These are phyloP conservation scores for Pongo abelii DNA, from an alignment of 2,113 vertebrate genomes.

Conservation along the genomic window DNA sequence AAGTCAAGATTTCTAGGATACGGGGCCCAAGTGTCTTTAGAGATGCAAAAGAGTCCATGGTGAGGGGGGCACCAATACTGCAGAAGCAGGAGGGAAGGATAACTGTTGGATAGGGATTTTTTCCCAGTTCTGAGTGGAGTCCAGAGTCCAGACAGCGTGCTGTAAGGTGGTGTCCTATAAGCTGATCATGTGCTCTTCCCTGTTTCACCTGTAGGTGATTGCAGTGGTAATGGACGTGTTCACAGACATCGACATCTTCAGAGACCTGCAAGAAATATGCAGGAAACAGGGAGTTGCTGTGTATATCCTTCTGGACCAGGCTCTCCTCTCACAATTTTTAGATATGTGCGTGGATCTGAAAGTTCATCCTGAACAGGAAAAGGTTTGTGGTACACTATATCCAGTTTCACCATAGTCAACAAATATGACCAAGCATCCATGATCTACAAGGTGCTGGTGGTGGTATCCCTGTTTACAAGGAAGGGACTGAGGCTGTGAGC, in stretches of 20 bases:
- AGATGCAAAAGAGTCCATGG: neutral
- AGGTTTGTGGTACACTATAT: conserved; percentile 81
- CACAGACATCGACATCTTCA: conserved; percentile 96
- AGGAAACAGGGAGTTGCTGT: conserved; percentile 88
- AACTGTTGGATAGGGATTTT: neutral
- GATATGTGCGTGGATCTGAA: conserved; percentile 93
- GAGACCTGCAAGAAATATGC: conserved; percentile 94
- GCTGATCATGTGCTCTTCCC: neutral
- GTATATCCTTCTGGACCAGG: conserved; percentile 95
- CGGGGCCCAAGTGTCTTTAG: neutral
- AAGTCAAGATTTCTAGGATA: neutral
- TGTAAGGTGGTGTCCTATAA: neutral
- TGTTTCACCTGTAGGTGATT: conserved; percentile 88
- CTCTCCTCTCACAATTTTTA: conserved; percentile 89
- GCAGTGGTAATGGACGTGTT: conserved; percentile 97
- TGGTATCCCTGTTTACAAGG: neutral
- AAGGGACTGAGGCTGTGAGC: neutral
- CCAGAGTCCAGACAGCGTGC: accelerated
- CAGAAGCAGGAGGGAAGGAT: neutral
- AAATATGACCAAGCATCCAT: neutral
- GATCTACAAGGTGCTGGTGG: too few relatives aligned
- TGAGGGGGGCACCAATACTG: neutral
- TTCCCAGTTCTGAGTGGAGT: neutral
- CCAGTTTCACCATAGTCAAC: neutral
- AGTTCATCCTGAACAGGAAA: conserved; percentile 90